Percentiles rank a stretch among this genome's conserved stretches.
Conservation (phyloP, 1,140 invertebrate genomes). For the Euura saliciscinereae region DNA sequence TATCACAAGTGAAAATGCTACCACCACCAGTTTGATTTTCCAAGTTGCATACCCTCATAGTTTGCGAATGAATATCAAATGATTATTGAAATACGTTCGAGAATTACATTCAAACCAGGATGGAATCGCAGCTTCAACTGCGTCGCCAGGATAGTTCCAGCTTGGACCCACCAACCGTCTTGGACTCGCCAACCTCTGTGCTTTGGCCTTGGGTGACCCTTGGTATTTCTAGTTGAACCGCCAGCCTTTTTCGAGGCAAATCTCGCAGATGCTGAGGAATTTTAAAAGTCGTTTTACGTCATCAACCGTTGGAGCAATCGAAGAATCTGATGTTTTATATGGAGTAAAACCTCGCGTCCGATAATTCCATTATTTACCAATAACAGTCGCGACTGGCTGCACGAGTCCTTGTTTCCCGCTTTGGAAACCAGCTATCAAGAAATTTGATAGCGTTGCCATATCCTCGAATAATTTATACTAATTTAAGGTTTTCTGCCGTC, state of each 20-base stretch:
- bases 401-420: neutral
- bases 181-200: constrained; percentile 73
- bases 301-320: too few species aligned
- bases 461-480: too few species aligned
- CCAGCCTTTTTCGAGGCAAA: constrained; percentile 73
- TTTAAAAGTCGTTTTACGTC: too few species aligned
- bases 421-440: neutral
- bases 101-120: constrained; percentile 78
- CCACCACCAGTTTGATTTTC: too few species aligned
- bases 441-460: neutral
- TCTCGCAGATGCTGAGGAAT: constrained; percentile 50
- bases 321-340: too few species aligned
- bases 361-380: neutral
- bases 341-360: too few species aligned
- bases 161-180: constrained; percentile 68
- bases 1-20: neutral
- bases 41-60: constrained; percentile 1
- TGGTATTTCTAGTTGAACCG: constrained; percentile 69
- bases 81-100: neutral
- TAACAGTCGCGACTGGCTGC: neutral
- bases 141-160: constrained; percentile 71
- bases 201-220: constrained; percentile 69
- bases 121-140: constrained; percentile 76
- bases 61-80: neutral
- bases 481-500: too few species aligned